A percentile compares a stretch with the other conserved stretches of the same genome.
Conservation (phyloP, 2,113 vertebrate species). For the Pogonocichla stellata region DNA sequence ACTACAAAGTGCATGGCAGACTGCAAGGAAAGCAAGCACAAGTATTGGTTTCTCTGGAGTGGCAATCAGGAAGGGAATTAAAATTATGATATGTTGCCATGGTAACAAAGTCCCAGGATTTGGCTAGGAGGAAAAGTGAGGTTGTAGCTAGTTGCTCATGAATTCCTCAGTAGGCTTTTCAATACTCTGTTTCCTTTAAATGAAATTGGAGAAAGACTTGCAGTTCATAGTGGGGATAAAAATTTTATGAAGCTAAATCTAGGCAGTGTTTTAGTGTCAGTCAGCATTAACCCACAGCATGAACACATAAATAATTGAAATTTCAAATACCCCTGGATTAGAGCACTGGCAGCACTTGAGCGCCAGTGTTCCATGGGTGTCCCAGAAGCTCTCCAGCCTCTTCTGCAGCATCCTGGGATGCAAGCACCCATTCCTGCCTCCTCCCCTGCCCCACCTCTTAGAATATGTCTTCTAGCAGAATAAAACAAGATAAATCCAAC, state of each 20-base stretch:
- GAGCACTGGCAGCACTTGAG: background rate
- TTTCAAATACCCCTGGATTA: constrained; percentile 63
- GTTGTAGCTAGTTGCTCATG: constrained; percentile 54
- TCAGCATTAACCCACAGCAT: constrained; percentile 87
- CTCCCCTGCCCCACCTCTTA: background rate
- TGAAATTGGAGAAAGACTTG: constrained; percentile 69
- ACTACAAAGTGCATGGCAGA: background rate
- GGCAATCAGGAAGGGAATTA: constrained; percentile 54
- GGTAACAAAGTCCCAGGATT: constrained; percentile 66
- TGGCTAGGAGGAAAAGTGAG: constrained; percentile 55
- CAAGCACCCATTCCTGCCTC: background rate
- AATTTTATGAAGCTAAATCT: constrained; percentile 93
- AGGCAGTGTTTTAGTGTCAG: constrained; percentile 94
- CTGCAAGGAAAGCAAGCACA: background rate
- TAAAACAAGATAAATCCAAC: background rate
- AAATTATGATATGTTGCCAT: constrained; percentile 65
- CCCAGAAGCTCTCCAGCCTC: background rate
- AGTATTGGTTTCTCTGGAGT: background rate
- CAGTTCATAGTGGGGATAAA: constrained; percentile 81
- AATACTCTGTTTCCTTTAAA: constrained; percentile 59
- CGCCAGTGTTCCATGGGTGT: background rate
- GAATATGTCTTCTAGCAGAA: background rate
- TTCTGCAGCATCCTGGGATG: background rate
- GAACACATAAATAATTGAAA: constrained; percentile 88
- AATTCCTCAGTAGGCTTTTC: constrained; percentile 62